A percentile compares a stretch with the other conserved stretches of the same genome.
Evolutionary conservation across 2,113 vertebrate species (phyloP).

Genomic region (Phocoena sinus): DNA sequence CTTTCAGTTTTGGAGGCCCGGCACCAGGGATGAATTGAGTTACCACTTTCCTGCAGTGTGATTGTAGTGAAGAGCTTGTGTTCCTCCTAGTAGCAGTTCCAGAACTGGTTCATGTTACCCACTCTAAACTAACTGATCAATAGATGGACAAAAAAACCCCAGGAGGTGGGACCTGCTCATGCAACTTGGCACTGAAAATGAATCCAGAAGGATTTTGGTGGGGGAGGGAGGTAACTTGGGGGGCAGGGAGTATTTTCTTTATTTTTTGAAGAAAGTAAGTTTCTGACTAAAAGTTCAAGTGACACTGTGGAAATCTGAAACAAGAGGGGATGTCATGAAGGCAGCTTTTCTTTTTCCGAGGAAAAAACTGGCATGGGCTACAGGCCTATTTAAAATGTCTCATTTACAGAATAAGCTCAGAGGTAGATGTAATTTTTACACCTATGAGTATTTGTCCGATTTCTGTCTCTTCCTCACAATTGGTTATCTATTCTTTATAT

Average conservation of each 20-base stretch:
- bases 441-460: conserved; percentile 87
- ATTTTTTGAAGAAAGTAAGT: conserved; percentile 86
- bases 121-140: conserved; percentile 88
- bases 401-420: conserved; percentile 90
- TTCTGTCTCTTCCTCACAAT: conserved; percentile 77
- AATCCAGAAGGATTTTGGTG: conserved; percentile 84
- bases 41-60: conserved; percentile 92
- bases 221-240: neutral
- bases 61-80: conserved; percentile 99
- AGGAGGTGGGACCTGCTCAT: conserved; percentile 90
- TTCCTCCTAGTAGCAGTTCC: conserved; percentile 99
- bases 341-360: conserved; percentile 91
- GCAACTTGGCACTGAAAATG: conserved; percentile 94
- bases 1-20: conserved; percentile 98
- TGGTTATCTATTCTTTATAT: conserved; percentile 89
- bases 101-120: conserved; percentile 97
- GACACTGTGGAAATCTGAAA: conserved; percentile 89
- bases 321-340: conserved; percentile 87
- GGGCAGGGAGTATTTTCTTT: conserved; percentile 38
- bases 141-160: conserved; percentile 87
- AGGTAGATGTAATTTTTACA: conserved; percentile 91
- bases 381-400: conserved; percentile 90
- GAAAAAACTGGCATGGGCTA: conserved; percentile 90
- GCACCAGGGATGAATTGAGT: conserved; percentile 99
- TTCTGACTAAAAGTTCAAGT: conserved; percentile 92